These are phyloP conservation scores for Bettongia penicillata DNA, from an alignment of 2,113 vertebrate species.

Conservation along the genomic window DNA sequence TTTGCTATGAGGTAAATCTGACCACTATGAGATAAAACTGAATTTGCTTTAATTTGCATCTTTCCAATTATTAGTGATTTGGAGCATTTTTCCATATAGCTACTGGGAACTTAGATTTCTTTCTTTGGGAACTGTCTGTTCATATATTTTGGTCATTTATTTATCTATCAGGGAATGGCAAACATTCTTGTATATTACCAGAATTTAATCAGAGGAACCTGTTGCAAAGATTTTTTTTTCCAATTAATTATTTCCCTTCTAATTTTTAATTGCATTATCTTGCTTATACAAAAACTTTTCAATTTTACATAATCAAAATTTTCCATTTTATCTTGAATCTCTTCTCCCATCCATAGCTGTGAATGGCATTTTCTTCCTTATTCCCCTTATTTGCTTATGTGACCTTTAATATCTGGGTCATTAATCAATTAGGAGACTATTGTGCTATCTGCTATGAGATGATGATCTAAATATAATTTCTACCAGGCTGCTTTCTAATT, in stretches of 20 bases:
- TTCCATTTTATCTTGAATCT: not conserved
- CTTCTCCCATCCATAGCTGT: not conserved
- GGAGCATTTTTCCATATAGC: not conserved
- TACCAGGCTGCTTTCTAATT: not conserved
- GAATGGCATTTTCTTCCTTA: not conserved
- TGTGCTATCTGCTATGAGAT: not conserved
- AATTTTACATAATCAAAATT: not conserved
- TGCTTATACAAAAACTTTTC: not conserved
- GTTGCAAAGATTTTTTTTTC: not conserved
- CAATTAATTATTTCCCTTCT: not conserved
- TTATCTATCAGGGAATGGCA: not conserved
- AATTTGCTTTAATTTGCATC: not conserved
- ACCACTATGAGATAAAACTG: not conserved
- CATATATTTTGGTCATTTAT: not conserved
- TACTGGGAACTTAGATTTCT: not conserved
- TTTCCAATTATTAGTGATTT: not conserved
- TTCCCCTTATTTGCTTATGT: not conserved
- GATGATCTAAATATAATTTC: not conserved
- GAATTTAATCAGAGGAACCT: not conserved
- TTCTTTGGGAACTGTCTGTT: not conserved
- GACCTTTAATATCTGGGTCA: not conserved
- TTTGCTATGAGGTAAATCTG: not conserved
- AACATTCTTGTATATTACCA: not conserved
- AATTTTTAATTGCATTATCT: not conserved
- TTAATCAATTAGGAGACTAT: not conserved